Conservation (phyloP, 1,140 invertebrate species). For the Drosophila sucinea region DNA sequence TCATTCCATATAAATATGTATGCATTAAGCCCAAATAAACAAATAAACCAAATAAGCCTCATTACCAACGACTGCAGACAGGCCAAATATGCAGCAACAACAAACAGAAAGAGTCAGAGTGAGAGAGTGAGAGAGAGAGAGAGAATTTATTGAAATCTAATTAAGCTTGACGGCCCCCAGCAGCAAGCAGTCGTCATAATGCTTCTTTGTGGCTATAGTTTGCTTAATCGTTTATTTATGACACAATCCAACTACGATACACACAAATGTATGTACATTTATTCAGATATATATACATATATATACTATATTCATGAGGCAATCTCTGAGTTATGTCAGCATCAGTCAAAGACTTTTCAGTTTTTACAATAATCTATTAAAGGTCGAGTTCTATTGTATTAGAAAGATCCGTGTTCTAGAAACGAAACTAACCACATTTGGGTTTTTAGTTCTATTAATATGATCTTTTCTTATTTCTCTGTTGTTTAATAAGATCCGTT, state of each 20-base stretch:
- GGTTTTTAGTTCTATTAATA: too few relatives aligned
- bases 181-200: slow-evolving; percentile 25
- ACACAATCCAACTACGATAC: slow-evolving; percentile 16
- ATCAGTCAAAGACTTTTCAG: neutral
- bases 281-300: slow-evolving; percentile 1
- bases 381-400: neutral
- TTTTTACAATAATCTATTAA: neutral
- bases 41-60: slow-evolving; percentile 77
- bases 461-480: too few relatives aligned
- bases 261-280: neutral
- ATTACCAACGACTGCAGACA: slow-evolving; percentile 61
- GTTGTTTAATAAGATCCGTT: too few relatives aligned
- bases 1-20: slow-evolving; percentile 64
- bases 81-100: slow-evolving; percentile 33
- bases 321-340: slow-evolving; percentile 6
- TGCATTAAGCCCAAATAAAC: slow-evolving; percentile 65
- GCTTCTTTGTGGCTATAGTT: slow-evolving; percentile 47
- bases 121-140: slow-evolving; percentile 1
- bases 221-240: slow-evolving; percentile 77
- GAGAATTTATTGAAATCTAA: slow-evolving; percentile 68
- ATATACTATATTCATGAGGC: neutral
- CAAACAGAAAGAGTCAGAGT: slow-evolving; percentile 14
- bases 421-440: neutral
- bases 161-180: slow-evolving; percentile 60
- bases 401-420: neutral